Base-by-base conservation (phyloP, 2,113 vertebrate species). In the Corythornis madagascariensis region DNA sequence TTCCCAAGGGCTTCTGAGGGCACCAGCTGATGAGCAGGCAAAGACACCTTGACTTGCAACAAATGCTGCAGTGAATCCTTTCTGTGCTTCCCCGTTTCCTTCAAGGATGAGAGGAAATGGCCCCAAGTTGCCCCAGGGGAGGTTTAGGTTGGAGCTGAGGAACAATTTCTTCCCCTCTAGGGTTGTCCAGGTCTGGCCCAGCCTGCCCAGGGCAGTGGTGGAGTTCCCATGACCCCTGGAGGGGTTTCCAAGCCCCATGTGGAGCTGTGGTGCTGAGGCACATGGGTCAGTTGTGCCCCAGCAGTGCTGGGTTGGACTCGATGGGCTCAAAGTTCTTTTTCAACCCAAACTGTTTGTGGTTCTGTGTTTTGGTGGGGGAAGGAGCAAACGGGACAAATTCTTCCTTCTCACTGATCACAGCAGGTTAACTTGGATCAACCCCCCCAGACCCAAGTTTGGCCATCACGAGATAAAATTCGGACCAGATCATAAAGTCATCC, bases 371-470 rank as follows among this genome's bases (percentile, higher is more conserved):
- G 38, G 24, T 9, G 12, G 22, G 17, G n/a, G 20, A 67, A 87
- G 82, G 16, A 66, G 56, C 65, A 31, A 0, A 11, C 9, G 17
- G 40, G 48, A 24, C 22, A 72, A 40, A 64, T 9, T 31, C 65
- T 8, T 63, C 31, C 57, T 28, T 57, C 25, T 38, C 15, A 0
- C 57, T 35, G 78, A 13, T 3, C 48, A 10, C 57, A 74, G 45
- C 4, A 6, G 22, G 28, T 9, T 6, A n/a, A 45, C 0, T 4
- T 4, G 21, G 35, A 17, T 25, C 61, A 43, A 43, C 26, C 52
- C n/a, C 38, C 87, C 35, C 43, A 28, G 59, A 4, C 25, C 59
- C 16, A 25, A 10, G 4, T 7, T 5, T 28, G 70, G 47, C 22
- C 17, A n/a, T 9, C 35, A 11, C 29, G 38, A 55, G 50, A 29